Percentiles rank a stretch among this genome's conserved stretches.
Evolutionary conservation across 2,888 invertebrate genomes (phyloP).

Genomic region (Digitonthophagus gazella): DNA sequence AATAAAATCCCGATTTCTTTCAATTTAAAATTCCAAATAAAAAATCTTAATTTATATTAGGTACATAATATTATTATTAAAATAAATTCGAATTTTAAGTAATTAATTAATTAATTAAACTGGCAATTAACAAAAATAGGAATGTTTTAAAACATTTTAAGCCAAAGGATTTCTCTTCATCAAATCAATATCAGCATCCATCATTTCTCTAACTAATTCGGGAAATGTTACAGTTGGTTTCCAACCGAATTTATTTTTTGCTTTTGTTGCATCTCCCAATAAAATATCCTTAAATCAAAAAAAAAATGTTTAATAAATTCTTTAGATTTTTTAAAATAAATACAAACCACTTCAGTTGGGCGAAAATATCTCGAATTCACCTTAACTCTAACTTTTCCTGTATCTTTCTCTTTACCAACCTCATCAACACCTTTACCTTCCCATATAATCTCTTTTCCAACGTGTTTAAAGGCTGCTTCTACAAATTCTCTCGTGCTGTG

Average conservation of each 20-base stretch:
- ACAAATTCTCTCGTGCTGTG: slow-evolving; percentile 97
- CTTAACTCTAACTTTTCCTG: slow-evolving; percentile 74
- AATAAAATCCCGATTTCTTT: neutral
- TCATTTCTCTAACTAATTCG: slow-evolving; percentile 91
- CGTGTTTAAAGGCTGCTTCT: slow-evolving; percentile 81
- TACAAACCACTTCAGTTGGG: slow-evolving; percentile 92
- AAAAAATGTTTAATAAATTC: no score
- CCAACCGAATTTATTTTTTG: slow-evolving; percentile 85
- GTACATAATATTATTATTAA: no score
- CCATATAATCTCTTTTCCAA: slow-evolving; percentile 83
- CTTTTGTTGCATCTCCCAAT: slow-evolving; percentile 92
- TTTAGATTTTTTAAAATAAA: no score
- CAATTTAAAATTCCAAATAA: neutral
- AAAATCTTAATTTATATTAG: neutral
- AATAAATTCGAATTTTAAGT: no score
- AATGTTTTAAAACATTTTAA: slow-evolving; percentile 48
- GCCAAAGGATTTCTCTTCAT: slow-evolving; percentile 92
- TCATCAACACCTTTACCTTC: slow-evolving; percentile 82
- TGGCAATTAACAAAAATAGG: neutral
- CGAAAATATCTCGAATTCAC: slow-evolving; percentile 94
- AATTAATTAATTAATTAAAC: neutral
- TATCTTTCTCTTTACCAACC: slow-evolving; percentile 68
- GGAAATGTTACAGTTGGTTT: slow-evolving; percentile 75
- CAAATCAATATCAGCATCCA: slow-evolving; percentile 82
- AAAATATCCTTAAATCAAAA: slow-evolving; percentile 68